A percentile compares a stretch with the other conserved stretches of the same genome.
Conservation (phyloP, 2,113 vertebrate species). For the Scomber japonicus region DNA sequence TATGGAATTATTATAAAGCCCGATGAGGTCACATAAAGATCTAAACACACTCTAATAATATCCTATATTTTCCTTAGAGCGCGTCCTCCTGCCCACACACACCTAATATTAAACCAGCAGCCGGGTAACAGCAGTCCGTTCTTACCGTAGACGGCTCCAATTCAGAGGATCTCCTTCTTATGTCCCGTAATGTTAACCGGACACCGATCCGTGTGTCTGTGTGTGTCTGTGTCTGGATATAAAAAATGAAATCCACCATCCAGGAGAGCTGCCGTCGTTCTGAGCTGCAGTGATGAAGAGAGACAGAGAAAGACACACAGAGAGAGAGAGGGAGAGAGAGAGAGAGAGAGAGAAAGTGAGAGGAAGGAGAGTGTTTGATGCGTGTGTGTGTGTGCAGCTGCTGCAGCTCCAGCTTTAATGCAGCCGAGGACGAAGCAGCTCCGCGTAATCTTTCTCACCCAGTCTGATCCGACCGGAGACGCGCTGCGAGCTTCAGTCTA, state of each 20-base stretch:
- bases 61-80: conserved; percentile 6
- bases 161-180: neutral
- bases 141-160: conserved; percentile 61
- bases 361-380: conserved; percentile 64
- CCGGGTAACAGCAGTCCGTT: neutral
- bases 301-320: neutral
- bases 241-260: conserved; percentile 46
- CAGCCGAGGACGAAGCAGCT: conserved; percentile 71
- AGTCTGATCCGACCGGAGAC: neutral
- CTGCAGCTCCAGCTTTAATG: conserved; percentile 79
- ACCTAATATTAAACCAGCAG: neutral
- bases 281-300: conserved; percentile 60
- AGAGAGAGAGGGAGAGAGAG: too few relatives aligned
- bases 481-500: conserved; percentile 63
- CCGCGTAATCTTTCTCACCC: conserved; percentile 47
- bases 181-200: conserved; percentile 11
- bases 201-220: conserved; percentile 17
- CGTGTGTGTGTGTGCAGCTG: conserved; percentile 71
- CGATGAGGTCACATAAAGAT: neutral
- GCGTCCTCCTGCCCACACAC: conserved; percentile 24
- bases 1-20: neutral
- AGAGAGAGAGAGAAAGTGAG: too few relatives aligned
- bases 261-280: conserved; percentile 48
- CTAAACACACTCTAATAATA: neutral
- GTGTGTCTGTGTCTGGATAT: neutral